phyloP scores from a whole-genome alignment of 2,113 vertebrate species.

The Chaetorhynchus papuensis region DNA sequence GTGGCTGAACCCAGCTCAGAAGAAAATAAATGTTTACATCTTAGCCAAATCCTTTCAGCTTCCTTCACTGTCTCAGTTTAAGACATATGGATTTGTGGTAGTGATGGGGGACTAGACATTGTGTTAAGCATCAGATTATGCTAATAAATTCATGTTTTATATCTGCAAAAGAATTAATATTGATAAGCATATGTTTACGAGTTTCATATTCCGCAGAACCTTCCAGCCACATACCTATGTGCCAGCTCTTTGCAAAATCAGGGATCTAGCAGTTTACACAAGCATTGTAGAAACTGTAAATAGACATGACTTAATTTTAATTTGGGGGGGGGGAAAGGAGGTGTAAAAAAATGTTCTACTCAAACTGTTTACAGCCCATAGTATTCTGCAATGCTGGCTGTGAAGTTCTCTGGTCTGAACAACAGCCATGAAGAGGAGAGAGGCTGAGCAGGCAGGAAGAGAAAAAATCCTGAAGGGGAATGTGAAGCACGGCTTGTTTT shows the following conservation, averaged over 20 bases:
- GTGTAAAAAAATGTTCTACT: not conserved
- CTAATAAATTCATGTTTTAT: constrained; percentile 22
- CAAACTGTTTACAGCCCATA: not conserved
- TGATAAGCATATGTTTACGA: constrained; percentile 36
- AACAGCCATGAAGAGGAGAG: not conserved
- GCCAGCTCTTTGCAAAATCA: not conserved
- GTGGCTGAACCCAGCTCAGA: not conserved
- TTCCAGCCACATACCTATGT: not conserved
- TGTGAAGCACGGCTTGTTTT: not conserved
- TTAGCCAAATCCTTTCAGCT: not conserved
- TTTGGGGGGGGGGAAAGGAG: not conserved
- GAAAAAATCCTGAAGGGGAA: not conserved
- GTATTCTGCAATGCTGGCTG: not conserved
- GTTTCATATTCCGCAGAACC: not conserved
- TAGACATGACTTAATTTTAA: not conserved
- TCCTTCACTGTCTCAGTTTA: not conserved
- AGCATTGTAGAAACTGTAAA: not conserved
- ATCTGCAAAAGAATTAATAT: constrained; percentile 36
- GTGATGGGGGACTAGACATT: not conserved
- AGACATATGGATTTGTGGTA: not conserved
- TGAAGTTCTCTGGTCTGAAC: not conserved
- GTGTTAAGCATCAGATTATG: constrained; percentile 7
- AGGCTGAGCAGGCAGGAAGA: not conserved
- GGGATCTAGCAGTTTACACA: not conserved
- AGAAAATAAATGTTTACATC: not conserved